Percentiles rank a stretch among this genome's conserved stretches.
phyloP scores from a whole-genome alignment of 2,113 vertebrate species.

The Myotis davidii region DNA sequence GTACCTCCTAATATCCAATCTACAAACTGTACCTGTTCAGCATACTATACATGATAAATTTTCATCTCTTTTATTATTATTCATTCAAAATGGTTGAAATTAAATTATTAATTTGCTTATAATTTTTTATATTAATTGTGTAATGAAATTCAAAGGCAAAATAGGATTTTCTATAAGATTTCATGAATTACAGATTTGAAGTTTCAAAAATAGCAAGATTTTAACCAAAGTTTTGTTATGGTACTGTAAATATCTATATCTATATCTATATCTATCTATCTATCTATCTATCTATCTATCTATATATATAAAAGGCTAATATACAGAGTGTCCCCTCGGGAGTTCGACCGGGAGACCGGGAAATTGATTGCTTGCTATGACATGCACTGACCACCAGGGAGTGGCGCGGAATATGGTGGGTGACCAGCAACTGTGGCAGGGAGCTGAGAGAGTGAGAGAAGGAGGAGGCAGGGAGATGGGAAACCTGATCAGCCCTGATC shows the following conservation, averaged over 20 bases:
- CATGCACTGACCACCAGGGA: too few species aligned
- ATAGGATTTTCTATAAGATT: neutral
- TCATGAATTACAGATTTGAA: neutral
- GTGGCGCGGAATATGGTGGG: too few species aligned
- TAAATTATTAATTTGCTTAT: neutral
- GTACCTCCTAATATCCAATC: neutral
- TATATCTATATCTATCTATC: too few species aligned
- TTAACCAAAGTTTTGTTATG: neutral
- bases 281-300: too few species aligned
- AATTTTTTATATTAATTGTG: neutral
- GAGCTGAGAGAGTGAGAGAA: too few species aligned
- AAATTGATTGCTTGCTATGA: too few species aligned
- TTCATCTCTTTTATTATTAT: neutral
- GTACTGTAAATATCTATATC: neutral
- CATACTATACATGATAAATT: neutral
- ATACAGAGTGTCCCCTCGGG: too few species aligned
- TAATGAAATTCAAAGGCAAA: neutral
- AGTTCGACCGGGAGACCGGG: too few species aligned
- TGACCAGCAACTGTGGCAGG: too few species aligned
- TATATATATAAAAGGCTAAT: too few species aligned
- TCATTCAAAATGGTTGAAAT: neutral
- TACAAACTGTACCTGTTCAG: neutral
- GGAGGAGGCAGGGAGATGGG: too few species aligned
- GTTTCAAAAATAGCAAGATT: neutral
- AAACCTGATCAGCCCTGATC: too few species aligned